Evolutionary conservation across 2,888 invertebrate species (phyloP), one percentile per base, ranked within the genome.

Genomic region (Taphrorychus bicolor): DNA sequence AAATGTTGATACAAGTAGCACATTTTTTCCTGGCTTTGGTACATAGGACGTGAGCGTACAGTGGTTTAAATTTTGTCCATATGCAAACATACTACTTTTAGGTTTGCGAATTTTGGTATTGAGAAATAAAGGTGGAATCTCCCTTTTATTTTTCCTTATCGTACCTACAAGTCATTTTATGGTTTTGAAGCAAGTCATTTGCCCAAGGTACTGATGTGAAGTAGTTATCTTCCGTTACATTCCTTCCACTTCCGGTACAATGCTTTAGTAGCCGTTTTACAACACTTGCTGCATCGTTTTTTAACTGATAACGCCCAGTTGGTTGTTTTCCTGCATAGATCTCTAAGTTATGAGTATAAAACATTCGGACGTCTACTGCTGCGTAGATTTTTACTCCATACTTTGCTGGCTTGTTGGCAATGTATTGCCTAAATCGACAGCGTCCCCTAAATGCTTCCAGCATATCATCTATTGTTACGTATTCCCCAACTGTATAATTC

Each of bases 361-460:
- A 76, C n/a, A 63, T 59, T 66, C 72, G 66, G 7, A 75, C 65
- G 67, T 77, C 77, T 17, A 61, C 67, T 23, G 75, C 41, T 2
- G 75, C 72, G 69, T 70, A 76, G 5, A 76, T 71, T 72, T 79
- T 76, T 5, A 77, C 72, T 1, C 76, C 76, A 71, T 78, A 77
- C 51, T 75, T 76, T 1, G 70, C 72, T 17, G 78, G 76, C 66
- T 74, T 73, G 48, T 76, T 76, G 2, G 74, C 71, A 45, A 79
- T 78, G 66, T 78, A 79, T 66, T 78, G 75, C 21, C 73, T 40
- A 67, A 77, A 75, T 21, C 41, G 32, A 52, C 77, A 80, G 11
- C 73, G 57, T 41, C 75, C 76, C 59, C 74, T 57, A 63, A 77
- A 76, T 11, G 65, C 72, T 60, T 59, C 67, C 23, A 76, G 52